phyloP scores from a whole-genome alignment of 2,113 vertebrate species.

The Saguinus midas region DNA sequence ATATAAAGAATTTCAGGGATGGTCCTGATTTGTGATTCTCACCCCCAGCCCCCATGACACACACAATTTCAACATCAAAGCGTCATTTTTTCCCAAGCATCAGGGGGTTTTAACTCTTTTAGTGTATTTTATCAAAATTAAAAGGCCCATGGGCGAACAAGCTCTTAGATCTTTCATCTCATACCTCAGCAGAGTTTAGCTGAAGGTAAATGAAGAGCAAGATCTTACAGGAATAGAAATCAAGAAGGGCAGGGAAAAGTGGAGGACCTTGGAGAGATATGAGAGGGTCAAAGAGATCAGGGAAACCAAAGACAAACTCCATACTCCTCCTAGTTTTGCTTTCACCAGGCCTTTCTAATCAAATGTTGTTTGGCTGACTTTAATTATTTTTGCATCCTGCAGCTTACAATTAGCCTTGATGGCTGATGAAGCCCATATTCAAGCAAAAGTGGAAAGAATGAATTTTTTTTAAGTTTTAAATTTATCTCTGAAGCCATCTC shows the following conservation, averaged over 20 bases:
- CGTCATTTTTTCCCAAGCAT: neutral
- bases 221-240: neutral
- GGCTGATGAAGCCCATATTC: constrained; percentile 31
- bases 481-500: constrained; percentile 44
- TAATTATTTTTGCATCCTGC: neutral
- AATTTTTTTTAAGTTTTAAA: constrained; percentile 45
- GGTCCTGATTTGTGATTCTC: neutral
- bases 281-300: neutral
- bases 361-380: neutral
- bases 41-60: neutral
- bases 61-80: neutral
- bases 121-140: constrained; percentile 35
- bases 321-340: neutral
- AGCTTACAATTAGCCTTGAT: constrained; percentile 27
- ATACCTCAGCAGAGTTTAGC: neutral
- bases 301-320: neutral
- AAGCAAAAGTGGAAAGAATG: constrained; percentile 36
- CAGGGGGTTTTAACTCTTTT: neutral
- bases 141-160: constrained; percentile 24
- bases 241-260: neutral
- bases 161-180: neutral
- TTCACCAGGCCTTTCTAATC: neutral
- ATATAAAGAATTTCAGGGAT: constrained; percentile 11
- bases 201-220: constrained; percentile 35
- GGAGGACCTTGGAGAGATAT: neutral